Evolutionary conservation across 64 coral and sea anemone species (phyloP).

Genomic region (Stylophora pistillata): DNA sequence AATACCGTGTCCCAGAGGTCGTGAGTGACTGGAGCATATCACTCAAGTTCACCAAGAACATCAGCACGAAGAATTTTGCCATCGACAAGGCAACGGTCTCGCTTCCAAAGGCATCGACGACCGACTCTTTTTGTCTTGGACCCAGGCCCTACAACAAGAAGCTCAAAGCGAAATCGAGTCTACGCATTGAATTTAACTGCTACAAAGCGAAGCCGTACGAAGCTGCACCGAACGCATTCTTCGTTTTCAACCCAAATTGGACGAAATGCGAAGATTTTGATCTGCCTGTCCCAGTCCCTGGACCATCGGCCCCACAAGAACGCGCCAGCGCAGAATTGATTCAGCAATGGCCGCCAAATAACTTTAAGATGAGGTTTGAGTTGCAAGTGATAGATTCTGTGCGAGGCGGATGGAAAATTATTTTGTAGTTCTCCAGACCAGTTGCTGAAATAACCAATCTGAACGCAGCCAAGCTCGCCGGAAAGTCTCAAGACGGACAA

Average conservation of each 20-base stretch:
- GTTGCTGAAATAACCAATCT: conserved; percentile 9
- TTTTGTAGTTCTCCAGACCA: neutral
- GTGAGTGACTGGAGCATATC: conserved; percentile 13
- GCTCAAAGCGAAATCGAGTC: neutral
- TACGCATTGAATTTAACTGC: neutral
- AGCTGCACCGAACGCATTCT: neutral
- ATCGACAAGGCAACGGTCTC: conserved; percentile 8
- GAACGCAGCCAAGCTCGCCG: neutral
- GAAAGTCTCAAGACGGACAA: neutral
- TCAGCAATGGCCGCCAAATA: neutral
- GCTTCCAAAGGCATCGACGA: neutral
- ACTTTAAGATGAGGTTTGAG: conserved; percentile 22
- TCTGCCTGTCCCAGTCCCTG: neutral
- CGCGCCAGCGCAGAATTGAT: neutral
- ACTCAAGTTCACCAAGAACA: conserved; percentile 24
- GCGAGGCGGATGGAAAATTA: conserved; percentile 16
- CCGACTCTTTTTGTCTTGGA: neutral
- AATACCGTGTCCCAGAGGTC: neutral
- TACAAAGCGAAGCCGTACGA: conserved; percentile 1
- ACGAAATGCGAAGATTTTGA: conserved; percentile 6
- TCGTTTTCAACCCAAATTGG: neutral
- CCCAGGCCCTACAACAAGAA: neutral
- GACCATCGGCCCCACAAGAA: neutral
- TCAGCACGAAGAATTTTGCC: neutral
- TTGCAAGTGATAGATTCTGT: conserved; percentile 30